Base-by-base conservation (phyloP, 2,888 invertebrate genomes). In the Eubasilissa splendida region DNA sequence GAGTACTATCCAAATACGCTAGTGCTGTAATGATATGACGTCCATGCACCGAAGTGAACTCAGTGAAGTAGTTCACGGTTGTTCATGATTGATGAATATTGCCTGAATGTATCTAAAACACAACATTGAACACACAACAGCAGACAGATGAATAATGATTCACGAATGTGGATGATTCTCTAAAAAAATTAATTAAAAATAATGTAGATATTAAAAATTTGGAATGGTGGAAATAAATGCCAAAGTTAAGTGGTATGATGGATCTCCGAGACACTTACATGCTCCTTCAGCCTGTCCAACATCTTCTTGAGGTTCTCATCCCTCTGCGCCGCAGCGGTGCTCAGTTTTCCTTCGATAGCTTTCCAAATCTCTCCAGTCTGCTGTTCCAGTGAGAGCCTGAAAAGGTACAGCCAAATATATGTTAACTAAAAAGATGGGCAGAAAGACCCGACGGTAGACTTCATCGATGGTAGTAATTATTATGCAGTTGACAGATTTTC, bases 251-350 rank as follows among this genome's bases (percentile, higher is more conserved):
- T 63, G n/a, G 10, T 11, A 8, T 63, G 63, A 63, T 4, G 77
- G 33, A 7, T 7, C 7, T 42, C 42, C 7, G 76, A 78, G 81
- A 11, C 60, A 90, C 95, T 94, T 87, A 97, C 97, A 89, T 97
- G 97, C 88, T 97, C 96, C 89, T 96, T 96, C 83, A 97, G 94
- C 85, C 96, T 95, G 85, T 96, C 96, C 85, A 96, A 90, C 94
- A 97, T 96, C 89, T 95, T 96, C 90, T 96, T 96, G 85, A 97
- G 94, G 88, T 97, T 96, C 87, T 96, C 96, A 88, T 97, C 96
- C 84, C 97, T 94, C 88, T 97, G 96, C 86, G 94, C 94, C 80
- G 96, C 94, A 84, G 97, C 97, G 84, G 94, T 94, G 89, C 94
- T 95, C 90, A 97, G 90, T 90, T 96, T 97, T 87, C 96, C 96